phyloP scores from a whole-genome alignment of 2,888 invertebrate genomes.

The Parnassius orleans region DNA sequence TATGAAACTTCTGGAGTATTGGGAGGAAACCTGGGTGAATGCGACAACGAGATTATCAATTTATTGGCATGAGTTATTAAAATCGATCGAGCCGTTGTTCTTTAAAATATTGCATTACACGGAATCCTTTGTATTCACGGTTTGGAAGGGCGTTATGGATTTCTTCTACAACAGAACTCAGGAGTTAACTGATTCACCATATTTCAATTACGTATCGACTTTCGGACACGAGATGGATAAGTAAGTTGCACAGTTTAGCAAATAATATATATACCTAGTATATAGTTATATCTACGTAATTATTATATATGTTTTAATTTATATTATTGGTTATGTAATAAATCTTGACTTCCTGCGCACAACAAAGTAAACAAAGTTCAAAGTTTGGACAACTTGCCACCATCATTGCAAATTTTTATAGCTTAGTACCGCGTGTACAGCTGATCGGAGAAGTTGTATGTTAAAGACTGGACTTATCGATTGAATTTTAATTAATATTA shows the following conservation, averaged over 20 bases:
- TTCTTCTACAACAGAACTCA: slow-evolving; percentile 90
- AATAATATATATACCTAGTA: no score
- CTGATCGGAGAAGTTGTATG: no score
- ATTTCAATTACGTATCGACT: slow-evolving; percentile 89
- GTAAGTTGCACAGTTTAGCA: slow-evolving; percentile 41
- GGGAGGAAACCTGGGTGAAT: slow-evolving; percentile 88
- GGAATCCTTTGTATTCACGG: slow-evolving; percentile 86
- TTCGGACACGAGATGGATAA: slow-evolving; percentile 90
- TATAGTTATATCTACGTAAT: no score
- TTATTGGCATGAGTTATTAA: slow-evolving; percentile 87
- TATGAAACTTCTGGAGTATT: slow-evolving; percentile 82
- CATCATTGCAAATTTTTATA: no score
- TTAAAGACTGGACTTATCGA: no score
- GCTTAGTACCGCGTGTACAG: no score
- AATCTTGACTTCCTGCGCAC: no score
- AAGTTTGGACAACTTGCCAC: no score
- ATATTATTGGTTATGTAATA: no score
- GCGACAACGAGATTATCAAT: slow-evolving; percentile 82
- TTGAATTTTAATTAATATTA: no score
- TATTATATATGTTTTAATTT: no score
- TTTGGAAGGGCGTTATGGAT: slow-evolving; percentile 87
- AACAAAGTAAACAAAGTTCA: no score
- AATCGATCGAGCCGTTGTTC: slow-evolving; percentile 88
- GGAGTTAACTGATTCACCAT: slow-evolving; percentile 89
- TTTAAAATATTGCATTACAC: slow-evolving; percentile 88